Conservation (phyloP, 2,888 invertebrate genomes). For the Eretmocerus hayati region DNA sequence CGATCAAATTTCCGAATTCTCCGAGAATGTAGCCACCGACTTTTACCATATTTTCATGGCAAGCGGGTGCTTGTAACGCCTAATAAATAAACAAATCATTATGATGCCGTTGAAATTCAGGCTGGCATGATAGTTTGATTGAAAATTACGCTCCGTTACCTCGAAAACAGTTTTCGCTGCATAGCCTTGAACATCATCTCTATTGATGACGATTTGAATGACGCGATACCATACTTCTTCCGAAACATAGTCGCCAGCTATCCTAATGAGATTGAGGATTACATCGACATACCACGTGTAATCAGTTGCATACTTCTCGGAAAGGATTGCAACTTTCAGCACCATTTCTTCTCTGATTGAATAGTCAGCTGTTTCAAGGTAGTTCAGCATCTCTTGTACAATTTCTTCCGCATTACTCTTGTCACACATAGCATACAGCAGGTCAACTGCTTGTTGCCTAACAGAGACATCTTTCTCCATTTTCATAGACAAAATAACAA, state of each 20-base stretch:
- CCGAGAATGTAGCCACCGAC: slow-evolving; percentile 99
- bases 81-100: slow-evolving; percentile 32
- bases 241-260: slow-evolving; percentile 99
- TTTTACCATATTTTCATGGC: slow-evolving; percentile 99
- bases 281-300: slow-evolving; percentile 99
- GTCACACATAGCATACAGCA: slow-evolving; percentile 99
- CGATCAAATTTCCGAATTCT: slow-evolving; percentile 98
- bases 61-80: slow-evolving; percentile 96
- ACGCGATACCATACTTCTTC: slow-evolving; percentile 99
- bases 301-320: slow-evolving; percentile 99
- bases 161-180: slow-evolving; percentile 99
- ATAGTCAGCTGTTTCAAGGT: slow-evolving; percentile 98
- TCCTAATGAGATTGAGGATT: slow-evolving; percentile 95
- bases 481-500: slow-evolving; percentile 97
- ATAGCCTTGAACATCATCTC: slow-evolving; percentile 99
- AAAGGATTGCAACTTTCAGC: slow-evolving; percentile 95
- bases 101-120: background rate
- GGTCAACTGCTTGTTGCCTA: slow-evolving; percentile 94
- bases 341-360: slow-evolving; percentile 99
- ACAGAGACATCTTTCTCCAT: slow-evolving; percentile 99
- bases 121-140: background rate
- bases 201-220: slow-evolving; percentile 98
- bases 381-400: slow-evolving; percentile 98
- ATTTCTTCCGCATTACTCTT: slow-evolving; percentile 98
- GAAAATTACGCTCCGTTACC: slow-evolving; percentile 43